phyloP scores from a whole-genome alignment of 2,113 vertebrate species.

The Apodemus speciosus region DNA sequence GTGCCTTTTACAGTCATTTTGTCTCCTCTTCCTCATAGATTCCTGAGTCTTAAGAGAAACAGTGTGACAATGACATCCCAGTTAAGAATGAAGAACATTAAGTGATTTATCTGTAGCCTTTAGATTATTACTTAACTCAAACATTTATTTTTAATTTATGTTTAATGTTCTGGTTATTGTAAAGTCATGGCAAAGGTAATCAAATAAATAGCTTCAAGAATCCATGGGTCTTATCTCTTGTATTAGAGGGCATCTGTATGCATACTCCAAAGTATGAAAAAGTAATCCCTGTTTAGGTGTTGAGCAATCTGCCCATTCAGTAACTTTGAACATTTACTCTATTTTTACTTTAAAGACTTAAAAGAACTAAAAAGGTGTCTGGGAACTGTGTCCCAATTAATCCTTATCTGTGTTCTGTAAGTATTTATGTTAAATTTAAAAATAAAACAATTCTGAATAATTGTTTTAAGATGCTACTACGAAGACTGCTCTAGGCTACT shows the following conservation, averaged over 20 bases:
- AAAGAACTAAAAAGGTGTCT: background rate
- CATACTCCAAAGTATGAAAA: background rate
- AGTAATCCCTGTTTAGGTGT: background rate
- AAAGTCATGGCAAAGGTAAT: background rate
- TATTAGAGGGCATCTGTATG: background rate
- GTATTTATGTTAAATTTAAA: slow-evolving; percentile 16
- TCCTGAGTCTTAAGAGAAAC: background rate
- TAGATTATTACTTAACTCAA: background rate
- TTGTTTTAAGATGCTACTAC: slow-evolving; percentile 28
- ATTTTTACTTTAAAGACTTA: background rate
- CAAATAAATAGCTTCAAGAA: background rate
- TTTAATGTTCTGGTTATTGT: background rate
- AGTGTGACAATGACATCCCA: background rate
- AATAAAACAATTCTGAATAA: slow-evolving; percentile 43
- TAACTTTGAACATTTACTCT: background rate
- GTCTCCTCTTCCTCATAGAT: background rate
- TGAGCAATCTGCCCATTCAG: background rate
- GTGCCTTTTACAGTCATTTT: background rate
- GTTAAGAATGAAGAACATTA: background rate
- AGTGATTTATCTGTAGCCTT: background rate
- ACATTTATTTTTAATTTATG: background rate
- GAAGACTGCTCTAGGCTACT: background rate
- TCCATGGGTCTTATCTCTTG: background rate
- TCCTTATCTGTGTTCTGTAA: slow-evolving; percentile 32
- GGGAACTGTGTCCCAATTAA: slow-evolving; percentile 14